Evolutionary conservation across 1,140 invertebrate genomes (phyloP), one percentile per base, ranked within the genome.

Genomic region (Mizuhopecten yessoensis): DNA sequence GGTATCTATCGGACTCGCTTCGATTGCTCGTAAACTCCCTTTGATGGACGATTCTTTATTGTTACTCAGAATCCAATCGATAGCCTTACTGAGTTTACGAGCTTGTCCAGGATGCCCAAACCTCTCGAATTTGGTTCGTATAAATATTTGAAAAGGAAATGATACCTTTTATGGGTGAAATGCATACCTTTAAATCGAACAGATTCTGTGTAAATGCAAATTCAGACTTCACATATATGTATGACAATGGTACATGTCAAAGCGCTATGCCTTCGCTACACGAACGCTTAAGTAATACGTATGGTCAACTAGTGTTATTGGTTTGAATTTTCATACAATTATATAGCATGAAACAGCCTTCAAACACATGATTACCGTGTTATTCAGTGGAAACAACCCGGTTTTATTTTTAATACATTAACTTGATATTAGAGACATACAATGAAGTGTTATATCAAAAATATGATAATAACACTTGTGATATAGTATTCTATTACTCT

Each of bases 141-240:
- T 75, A n/a, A 75, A 75, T 75, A 75, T 75, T 75, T 75, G 57
- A 75, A 75, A 29, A 75, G 57, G 57, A 75, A 75, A 75, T 29
- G 57, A 75, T 29, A 75, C 57, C 57, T 75, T 75, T 75, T 75
- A 75, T 75, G n/a, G n/a, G 29, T n/a, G 57, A 3, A n/a, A 17
- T 3, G 7, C 9, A 75, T 75, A 75, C 57, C 5, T 75, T 75
- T 29, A 75, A 75, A 75, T 75, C 57, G 57, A 75, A 75, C 57
- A 75, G 17, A 29, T 75, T 75, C 23, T 75, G 57, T 75, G 57
- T 75, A 17, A n/a, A 75, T 75, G 57, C 57, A 75, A 75, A 75
- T 75, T 75, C 7, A 75, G 23, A 3, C 5, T 75, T 9, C n/a
- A n/a, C 57, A 29, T 75, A 17, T 29, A n/a, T 75, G n/a, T 1